These are phyloP conservation scores for Tupaia chinensis DNA, from an alignment of 2,113 vertebrate genomes.

Conservation along the genomic window DNA sequence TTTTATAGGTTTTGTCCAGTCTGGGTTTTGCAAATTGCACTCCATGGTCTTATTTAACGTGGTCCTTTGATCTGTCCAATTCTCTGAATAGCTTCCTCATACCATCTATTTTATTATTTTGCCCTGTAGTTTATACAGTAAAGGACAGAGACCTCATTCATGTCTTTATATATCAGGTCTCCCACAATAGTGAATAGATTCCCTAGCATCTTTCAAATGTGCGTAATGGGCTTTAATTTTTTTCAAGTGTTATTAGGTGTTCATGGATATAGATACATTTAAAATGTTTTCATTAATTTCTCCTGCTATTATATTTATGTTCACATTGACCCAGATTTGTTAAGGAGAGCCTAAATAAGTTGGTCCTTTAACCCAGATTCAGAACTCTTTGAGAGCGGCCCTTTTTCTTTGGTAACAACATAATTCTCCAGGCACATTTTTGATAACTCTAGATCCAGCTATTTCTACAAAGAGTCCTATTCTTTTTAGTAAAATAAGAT, in stretches of 20 bases:
- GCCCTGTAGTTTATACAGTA: too few relatives aligned
- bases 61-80: not conserved
- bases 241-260: not conserved
- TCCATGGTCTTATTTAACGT: not conserved
- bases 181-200: not conserved
- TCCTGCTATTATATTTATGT: not conserved
- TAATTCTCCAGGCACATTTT: conserved; percentile 2
- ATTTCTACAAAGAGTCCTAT: not conserved
- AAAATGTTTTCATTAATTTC: conserved; percentile 13
- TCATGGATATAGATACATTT: conserved; percentile 6
- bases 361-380: not conserved
- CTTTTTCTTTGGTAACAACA: not conserved
- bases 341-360: not conserved
- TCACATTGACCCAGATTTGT: not conserved
- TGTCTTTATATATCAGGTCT: not conserved
- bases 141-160: too few relatives aligned
- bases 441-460: not conserved
- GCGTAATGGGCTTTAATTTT: not conserved
- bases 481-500: not conserved
- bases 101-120: not conserved
- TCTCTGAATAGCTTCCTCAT: not conserved
- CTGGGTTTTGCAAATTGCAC: not conserved
- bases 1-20: not conserved
- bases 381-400: not conserved
- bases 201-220: not conserved